These are phyloP conservation scores for Vidua chalybeata DNA, from an alignment of 2,113 vertebrate species.

Conservation along the genomic window DNA sequence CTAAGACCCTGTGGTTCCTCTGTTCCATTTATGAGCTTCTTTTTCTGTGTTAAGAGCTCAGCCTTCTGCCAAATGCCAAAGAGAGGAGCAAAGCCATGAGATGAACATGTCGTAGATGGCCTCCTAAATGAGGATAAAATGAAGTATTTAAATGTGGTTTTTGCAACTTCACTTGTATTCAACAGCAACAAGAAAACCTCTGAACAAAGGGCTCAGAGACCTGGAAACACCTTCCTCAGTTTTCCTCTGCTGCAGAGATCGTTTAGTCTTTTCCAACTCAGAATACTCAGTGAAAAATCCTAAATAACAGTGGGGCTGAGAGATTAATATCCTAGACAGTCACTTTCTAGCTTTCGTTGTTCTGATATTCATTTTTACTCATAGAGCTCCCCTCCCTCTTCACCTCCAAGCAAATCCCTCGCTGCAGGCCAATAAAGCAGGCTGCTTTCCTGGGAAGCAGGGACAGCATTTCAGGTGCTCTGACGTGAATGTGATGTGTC, in stretches of 20 bases:
- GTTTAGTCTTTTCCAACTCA: neutral
- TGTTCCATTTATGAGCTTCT: neutral
- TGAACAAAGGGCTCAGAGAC: neutral
- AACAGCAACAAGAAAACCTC: neutral
- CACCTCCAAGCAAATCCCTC: neutral
- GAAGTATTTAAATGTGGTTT: neutral
- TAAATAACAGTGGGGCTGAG: neutral
- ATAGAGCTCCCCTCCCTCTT: neutral
- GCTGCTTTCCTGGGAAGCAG: neutral
- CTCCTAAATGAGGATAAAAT: neutral
- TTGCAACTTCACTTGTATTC: neutral
- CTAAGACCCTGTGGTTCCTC: neutral
- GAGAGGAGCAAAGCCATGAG: neutral
- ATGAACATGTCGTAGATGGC: neutral
- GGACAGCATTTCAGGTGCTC: neutral
- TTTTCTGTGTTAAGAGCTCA: neutral
- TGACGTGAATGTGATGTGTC: neutral
- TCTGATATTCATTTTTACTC: neutral
- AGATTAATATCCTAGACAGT: neutral
- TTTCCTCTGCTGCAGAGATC: neutral
- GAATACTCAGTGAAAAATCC: neutral
- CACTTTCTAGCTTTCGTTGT: neutral
- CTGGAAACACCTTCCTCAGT: neutral
- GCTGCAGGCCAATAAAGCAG: neutral
- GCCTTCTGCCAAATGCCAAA: neutral